phyloP scores from a whole-genome alignment of 2,888 invertebrate genomes.

The Lymantria monacha region DNA sequence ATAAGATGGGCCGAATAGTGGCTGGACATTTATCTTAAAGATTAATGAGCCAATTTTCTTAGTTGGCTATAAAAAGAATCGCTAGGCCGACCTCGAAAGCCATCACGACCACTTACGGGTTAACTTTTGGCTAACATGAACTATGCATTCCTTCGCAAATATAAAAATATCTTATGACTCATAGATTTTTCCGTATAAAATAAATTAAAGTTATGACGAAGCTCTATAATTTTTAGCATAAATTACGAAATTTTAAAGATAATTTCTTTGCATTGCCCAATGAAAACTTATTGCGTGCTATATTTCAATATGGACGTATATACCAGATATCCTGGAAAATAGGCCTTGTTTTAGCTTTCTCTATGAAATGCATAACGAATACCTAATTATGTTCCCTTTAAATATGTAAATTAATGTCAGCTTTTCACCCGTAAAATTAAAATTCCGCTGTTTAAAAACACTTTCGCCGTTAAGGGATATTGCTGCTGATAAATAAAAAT shows the following conservation, averaged over 20 bases:
- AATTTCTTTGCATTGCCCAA: neutral
- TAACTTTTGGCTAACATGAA: constrained; percentile 53
- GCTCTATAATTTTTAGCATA: neutral
- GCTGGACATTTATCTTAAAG: constrained; percentile 80
- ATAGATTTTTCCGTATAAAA: neutral
- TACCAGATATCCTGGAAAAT: neutral
- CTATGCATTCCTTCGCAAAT: constrained; percentile 43
- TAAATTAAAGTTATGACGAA: neutral
- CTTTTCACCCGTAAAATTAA: constrained; percentile 28
- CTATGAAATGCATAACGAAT: neutral
- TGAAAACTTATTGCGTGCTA: neutral
- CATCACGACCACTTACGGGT: constrained; percentile 61
- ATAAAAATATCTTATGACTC: constrained; percentile 16
- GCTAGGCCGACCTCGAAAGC: constrained; percentile 67
- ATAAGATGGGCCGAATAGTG: constrained; percentile 80
- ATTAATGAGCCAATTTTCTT: constrained; percentile 83
- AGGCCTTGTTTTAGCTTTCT: neutral
- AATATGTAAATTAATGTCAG: constrained; percentile 30
- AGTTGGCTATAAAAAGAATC: constrained; percentile 81
- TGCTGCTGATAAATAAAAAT: constrained; percentile 44
- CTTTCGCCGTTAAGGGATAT: constrained; percentile 31
- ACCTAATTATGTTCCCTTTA: constrained; percentile 8
- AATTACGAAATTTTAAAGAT: constrained; percentile 5
- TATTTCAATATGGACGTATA: neutral
- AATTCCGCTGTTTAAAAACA: constrained; percentile 30